phyloP scores from a whole-genome alignment of 1,140 invertebrate species.

The Marisa cornuarietis region DNA sequence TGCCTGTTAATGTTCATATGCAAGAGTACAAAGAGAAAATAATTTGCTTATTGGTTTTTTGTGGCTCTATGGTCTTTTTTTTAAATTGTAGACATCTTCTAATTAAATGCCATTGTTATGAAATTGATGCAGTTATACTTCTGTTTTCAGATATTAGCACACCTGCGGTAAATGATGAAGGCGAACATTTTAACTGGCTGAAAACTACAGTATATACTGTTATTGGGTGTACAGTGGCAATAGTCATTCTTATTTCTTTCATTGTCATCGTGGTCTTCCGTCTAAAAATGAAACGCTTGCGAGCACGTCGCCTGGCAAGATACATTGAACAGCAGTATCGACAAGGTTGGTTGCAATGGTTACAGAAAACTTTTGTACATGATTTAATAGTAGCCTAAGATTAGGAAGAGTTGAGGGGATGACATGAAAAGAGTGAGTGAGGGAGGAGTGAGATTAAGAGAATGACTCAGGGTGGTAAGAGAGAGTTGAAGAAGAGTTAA shows the following conservation, averaged over 20 bases:
- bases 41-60: too few species aligned
- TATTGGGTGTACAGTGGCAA: conserved; percentile 56
- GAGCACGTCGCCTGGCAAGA: conserved; percentile 34
- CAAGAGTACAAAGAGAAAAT: too few species aligned
- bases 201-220: conserved; percentile 59
- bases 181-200: conserved; percentile 52
- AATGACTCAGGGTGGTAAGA: too few species aligned
- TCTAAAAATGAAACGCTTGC: conserved; percentile 54
- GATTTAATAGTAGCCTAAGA: not conserved
- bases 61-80: too few species aligned
- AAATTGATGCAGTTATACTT: too few species aligned
- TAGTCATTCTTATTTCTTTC: conserved; percentile 59
- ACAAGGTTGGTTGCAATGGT: not conserved
- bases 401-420: too few species aligned
- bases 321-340: conserved; percentile 26
- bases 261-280: conserved; percentile 57
- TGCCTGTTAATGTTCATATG: too few species aligned
- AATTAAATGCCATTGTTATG: too few species aligned
- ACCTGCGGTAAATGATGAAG: conserved; percentile 20
- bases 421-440: too few species aligned
- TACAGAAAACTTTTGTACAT: not conserved
- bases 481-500: too few species aligned
- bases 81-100: too few species aligned
- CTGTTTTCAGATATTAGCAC: conserved; percentile 7
- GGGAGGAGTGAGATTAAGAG: too few species aligned